Conservation (phyloP, 2,113 vertebrate species). For the Plotosus lineatus region DNA sequence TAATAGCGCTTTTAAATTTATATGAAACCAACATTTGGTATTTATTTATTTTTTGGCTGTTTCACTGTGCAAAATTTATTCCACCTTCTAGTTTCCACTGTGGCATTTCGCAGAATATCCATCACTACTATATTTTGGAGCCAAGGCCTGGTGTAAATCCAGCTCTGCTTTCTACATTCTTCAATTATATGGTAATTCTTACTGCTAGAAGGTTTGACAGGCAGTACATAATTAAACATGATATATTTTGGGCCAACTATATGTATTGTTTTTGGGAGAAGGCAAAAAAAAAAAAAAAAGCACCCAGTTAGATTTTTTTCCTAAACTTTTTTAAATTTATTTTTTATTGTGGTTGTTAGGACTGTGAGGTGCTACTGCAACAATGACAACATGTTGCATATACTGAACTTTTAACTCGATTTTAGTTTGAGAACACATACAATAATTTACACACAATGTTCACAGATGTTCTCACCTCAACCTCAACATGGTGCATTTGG, state of each 20-base stretch:
- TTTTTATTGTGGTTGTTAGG: background rate
- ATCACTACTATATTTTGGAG: background rate
- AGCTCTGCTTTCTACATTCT: constrained; percentile 6
- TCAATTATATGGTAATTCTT: constrained; percentile 9
- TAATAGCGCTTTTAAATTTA: background rate
- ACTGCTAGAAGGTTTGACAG: background rate
- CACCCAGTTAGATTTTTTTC: background rate
- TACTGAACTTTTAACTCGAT: background rate
- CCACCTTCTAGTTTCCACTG: background rate
- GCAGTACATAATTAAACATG: constrained; percentile 18
- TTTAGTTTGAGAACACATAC: background rate
- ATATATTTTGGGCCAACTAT: background rate
- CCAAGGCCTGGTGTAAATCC: background rate
- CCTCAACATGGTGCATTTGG: background rate
- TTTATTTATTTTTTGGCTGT: background rate
- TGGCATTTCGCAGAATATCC: constrained; percentile 3
- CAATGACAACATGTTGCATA: constrained; percentile 5
- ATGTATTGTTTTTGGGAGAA: background rate
- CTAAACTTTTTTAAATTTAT: background rate
- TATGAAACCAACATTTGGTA: background rate
- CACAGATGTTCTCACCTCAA: background rate
- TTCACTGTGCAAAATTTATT: constrained; percentile 17
- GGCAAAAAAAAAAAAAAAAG: background rate
- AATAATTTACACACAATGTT: background rate
- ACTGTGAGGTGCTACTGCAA: background rate